Conservation (phyloP, 1,140 invertebrate species). For the Paraescarpia echinospica region DNA sequence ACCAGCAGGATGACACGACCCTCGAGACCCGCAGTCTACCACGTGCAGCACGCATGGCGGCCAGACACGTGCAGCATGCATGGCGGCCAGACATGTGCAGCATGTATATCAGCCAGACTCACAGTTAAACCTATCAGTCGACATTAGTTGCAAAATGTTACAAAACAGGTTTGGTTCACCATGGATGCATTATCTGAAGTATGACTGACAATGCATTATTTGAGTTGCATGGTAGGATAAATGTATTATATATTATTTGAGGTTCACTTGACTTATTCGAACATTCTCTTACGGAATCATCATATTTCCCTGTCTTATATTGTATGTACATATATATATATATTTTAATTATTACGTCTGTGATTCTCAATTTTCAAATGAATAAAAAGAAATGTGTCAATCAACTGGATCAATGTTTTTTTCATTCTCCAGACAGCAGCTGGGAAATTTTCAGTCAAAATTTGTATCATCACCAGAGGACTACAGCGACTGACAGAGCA, state of each 20-base stretch:
- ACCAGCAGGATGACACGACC: not conserved
- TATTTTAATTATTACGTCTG: not conserved
- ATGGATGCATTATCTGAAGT: too few species aligned
- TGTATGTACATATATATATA: too few species aligned
- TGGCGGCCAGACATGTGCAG: not conserved
- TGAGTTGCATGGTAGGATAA: too few species aligned
- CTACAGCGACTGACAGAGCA: not conserved
- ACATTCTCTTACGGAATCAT: too few species aligned
- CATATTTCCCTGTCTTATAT: too few species aligned
- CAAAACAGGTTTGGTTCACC: not conserved
- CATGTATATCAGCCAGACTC: not conserved
- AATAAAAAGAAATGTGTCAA: not conserved
- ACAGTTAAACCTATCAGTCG: not conserved
- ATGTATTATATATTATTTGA: too few species aligned
- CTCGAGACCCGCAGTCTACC: not conserved
- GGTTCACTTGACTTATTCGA: too few species aligned
- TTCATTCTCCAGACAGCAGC: not conserved
- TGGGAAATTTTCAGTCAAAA: not conserved
- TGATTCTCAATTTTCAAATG: not conserved
- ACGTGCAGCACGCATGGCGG: not conserved
- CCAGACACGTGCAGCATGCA: not conserved
- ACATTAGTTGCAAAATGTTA: not conserved
- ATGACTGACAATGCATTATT: too few species aligned
- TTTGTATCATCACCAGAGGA: not conserved
- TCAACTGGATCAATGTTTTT: not conserved